phyloP scores from a whole-genome alignment of 2,888 invertebrate species.

The Cheilosia variabilis region DNA sequence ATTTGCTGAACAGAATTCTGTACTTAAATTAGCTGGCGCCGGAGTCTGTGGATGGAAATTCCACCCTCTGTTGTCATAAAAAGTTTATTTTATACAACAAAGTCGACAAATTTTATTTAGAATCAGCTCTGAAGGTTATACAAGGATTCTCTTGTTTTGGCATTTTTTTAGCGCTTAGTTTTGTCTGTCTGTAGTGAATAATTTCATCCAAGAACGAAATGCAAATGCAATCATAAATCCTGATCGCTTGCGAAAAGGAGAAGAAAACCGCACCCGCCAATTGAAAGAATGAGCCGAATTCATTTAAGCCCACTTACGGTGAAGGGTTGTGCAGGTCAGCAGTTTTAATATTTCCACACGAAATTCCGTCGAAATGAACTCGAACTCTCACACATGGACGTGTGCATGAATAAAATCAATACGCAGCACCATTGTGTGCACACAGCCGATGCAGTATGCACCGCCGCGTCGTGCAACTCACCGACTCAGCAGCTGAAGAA shows the following conservation, averaged over 20 bases:
- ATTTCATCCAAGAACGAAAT: too few species aligned
- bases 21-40: too few species aligned
- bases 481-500: conserved; percentile 9
- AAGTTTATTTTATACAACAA: too few species aligned
- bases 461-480: conserved; percentile 21
- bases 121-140: too few species aligned
- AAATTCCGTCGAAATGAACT: conserved; percentile 14
- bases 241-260: background rate
- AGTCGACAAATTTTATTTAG: too few species aligned
- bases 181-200: too few species aligned
- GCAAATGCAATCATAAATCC: too few species aligned
- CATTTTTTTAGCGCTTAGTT: too few species aligned
- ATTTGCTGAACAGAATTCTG: too few species aligned
- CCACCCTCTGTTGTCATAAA: too few species aligned
- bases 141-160: too few species aligned
- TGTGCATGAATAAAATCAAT: conserved; percentile 38
- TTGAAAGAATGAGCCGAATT: conserved; percentile 13
- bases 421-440: conserved; percentile 4
- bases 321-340: conserved; percentile 30
- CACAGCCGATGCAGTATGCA: background rate
- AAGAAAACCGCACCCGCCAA: background rate
- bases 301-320: background rate
- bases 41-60: too few species aligned
- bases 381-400: background rate
- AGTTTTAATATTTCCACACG: conserved; percentile 50